phyloP scores from a whole-genome alignment of 2,888 invertebrate species.

The Ceriagrion tenellum region DNA sequence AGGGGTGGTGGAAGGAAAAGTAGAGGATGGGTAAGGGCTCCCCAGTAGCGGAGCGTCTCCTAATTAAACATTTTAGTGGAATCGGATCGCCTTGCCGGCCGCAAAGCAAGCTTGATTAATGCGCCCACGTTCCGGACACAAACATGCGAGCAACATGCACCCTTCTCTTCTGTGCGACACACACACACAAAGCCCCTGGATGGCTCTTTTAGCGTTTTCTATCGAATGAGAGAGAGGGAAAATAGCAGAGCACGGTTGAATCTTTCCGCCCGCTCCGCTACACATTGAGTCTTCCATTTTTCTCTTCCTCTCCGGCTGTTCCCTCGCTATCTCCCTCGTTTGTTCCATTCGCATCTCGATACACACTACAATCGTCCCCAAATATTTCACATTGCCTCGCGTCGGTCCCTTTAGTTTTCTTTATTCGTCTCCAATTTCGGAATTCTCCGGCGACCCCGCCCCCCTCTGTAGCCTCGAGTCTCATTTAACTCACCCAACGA shows the following conservation, averaged over 20 bases:
- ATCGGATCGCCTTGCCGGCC: slow-evolving; percentile 1
- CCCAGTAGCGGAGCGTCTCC: neutral
- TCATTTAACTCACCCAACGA: neutral
- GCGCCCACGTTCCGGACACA: slow-evolving; percentile 29
- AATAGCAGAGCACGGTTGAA: neutral
- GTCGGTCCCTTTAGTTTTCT: neutral
- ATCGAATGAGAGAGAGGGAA: too few species aligned
- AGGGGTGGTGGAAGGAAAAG: neutral
- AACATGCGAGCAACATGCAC: neutral
- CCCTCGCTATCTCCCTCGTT: neutral
- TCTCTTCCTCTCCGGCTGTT: neutral
- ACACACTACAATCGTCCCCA: neutral
- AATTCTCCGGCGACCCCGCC: neutral
- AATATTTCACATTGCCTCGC: neutral
- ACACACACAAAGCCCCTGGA: neutral
- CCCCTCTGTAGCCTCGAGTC: neutral
- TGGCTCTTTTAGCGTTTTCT: neutral
- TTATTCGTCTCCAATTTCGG: neutral
- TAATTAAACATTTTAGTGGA: slow-evolving; percentile 48
- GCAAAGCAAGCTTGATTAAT: slow-evolving; percentile 37
- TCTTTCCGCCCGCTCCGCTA: neutral
- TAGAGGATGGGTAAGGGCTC: neutral
- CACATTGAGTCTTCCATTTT: neutral
- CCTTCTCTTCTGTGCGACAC: neutral
- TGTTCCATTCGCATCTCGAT: neutral